These are phyloP conservation scores for Oostethus manadensis DNA, from an alignment of 2,113 vertebrate genomes.

Conservation along the genomic window DNA sequence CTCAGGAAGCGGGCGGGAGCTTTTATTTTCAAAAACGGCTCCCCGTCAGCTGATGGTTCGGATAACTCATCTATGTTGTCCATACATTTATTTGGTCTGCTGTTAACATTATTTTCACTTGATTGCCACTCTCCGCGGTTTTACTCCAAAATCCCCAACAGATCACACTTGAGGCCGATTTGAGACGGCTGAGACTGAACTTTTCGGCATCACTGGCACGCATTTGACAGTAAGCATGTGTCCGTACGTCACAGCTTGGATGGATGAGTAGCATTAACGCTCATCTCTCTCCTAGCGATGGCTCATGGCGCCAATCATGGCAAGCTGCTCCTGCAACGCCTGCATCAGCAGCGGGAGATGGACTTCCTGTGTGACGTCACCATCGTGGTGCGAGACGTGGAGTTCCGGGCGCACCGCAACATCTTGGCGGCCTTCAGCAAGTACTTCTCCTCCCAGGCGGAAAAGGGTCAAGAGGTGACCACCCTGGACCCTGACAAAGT, in stretches of 20 bases:
- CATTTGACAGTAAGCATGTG: slow-evolving; percentile 26
- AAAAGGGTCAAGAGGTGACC: slow-evolving; percentile 70
- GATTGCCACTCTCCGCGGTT: neutral
- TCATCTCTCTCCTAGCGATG: slow-evolving; percentile 30
- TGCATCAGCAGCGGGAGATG: slow-evolving; percentile 64
- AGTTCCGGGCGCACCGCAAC: slow-evolving; percentile 80
- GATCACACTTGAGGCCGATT: neutral
- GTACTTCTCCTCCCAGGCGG: slow-evolving; percentile 82
- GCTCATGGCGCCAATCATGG: slow-evolving; percentile 42
- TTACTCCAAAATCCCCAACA: neutral
- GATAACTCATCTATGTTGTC: neutral
- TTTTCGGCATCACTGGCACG: slow-evolving; percentile 10
- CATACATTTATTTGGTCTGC: neutral
- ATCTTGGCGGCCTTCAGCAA: slow-evolving; percentile 92
- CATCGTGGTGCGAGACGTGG: slow-evolving; percentile 59
- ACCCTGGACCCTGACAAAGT: slow-evolving; percentile 87
- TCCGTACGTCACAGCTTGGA: no score
- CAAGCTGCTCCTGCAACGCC: slow-evolving; percentile 59
- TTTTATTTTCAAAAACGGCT: slow-evolving; percentile 68
- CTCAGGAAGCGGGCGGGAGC: slow-evolving; percentile 58
- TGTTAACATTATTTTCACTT: neutral
- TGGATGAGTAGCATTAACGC: neutral
- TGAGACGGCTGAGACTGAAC: neutral
- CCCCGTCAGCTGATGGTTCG: slow-evolving; percentile 32
- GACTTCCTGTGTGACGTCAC: slow-evolving; percentile 65